Evolutionary conservation across 2,797 vertebrate genomes (phyloP), one percentile per base, ranked within the genome.

Genomic region (Phataginus tricuspis): DNA sequence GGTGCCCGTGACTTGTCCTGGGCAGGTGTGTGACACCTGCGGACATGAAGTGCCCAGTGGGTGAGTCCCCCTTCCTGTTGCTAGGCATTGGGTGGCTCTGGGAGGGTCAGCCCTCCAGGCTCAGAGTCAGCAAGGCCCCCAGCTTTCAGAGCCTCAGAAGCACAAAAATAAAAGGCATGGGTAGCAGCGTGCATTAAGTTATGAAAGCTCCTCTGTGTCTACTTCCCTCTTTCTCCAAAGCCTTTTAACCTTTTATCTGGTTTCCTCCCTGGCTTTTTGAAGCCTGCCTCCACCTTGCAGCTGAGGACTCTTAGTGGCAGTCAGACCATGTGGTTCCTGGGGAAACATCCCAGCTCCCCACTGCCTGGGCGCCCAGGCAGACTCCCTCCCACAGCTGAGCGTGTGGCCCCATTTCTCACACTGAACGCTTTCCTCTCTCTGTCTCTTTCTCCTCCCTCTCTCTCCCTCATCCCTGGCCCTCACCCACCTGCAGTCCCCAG

Each of bases 401-500:
- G 7, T n/a, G 61, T 63, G 61, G 29, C 61, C 6, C 4, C 61
- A 63, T n/a, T 66, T 16, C n/a, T 34, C 64, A 34, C 61, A 63
- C 29, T 31, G 31, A 4, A 61, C 27, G 1, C 61, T 27, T 72
- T 12, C n/a, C 51, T 77, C 15, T 29, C 39, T 31, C 5, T 3
- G 6, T 55, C 27, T 39, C 5, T 57, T 29, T 4, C 16, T 29
- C n/a, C 19, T 31, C 19, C 39, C 7, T n/a, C 19, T 34, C 21
- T 39, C 4, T 55, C 29, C 23, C 19, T 53, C 74, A 12, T 34
- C 12, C 34, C 14, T 0, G 5, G 5, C 14, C 0, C 45, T 31
- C 49, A 53, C 8, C n/a, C 18, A 2, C 14, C 69, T 27, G 7
- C 4, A 18, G 23, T 49, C 11, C 0, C 69, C 0, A 37, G 34